Conservation (phyloP, 2,888 invertebrate species). For the Drosophila histrio region DNA sequence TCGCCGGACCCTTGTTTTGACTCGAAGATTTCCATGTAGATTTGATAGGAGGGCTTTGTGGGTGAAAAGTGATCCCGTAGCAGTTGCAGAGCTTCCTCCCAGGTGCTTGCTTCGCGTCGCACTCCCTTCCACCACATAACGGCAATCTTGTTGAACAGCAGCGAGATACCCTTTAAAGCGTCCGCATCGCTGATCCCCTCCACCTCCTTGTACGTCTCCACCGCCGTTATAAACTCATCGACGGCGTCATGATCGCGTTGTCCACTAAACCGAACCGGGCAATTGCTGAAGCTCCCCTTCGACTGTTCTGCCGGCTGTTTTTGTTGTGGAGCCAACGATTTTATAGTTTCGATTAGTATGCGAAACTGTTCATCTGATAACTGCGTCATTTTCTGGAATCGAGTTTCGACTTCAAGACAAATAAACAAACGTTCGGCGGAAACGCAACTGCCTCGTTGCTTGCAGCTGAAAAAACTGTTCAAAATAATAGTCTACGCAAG, state of each 20-base stretch:
- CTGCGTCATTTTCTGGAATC: constrained; percentile 58
- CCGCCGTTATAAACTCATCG: constrained; percentile 79
- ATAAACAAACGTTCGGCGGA: neutral
- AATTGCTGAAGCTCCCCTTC: constrained; percentile 81
- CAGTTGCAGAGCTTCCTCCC: constrained; percentile 73
- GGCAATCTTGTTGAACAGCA: constrained; percentile 76
- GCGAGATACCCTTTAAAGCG: constrained; percentile 77
- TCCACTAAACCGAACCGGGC: constrained; percentile 73
- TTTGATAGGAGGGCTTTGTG: constrained; percentile 80
- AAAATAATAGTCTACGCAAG: neutral
- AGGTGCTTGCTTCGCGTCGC: constrained; percentile 77
- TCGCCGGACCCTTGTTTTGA: constrained; percentile 54
- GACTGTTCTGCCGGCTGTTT: constrained; percentile 42
- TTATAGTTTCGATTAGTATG: constrained; percentile 75
- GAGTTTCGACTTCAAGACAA: neutral
- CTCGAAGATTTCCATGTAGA: constrained; percentile 81
- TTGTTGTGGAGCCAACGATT: constrained; percentile 56
- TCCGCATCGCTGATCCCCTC: constrained; percentile 81
- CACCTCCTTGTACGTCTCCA: constrained; percentile 81
- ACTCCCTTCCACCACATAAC: constrained; percentile 82
- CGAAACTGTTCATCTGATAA: constrained; percentile 80
- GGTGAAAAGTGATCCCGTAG: constrained; percentile 82
- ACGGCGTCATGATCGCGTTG: constrained; percentile 82
- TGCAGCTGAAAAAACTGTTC: constrained; percentile 11
- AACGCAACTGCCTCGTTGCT: neutral